Conservation (phyloP, 30 jellyfish, hydroid and myxozoan species). For the Turritopsis dohrnii region DNA sequence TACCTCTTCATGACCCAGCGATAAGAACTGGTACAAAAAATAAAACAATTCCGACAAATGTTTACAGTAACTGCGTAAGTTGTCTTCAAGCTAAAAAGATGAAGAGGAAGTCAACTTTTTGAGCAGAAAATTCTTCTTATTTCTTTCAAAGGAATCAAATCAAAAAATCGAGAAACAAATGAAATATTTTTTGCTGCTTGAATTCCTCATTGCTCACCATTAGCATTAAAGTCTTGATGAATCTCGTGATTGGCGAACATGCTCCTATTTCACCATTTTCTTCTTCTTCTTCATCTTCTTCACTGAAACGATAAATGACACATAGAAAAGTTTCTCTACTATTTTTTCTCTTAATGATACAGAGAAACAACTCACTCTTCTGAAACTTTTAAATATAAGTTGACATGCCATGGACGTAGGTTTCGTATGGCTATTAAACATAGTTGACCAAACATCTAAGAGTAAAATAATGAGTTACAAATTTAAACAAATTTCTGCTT, state of each 20-base stretch:
- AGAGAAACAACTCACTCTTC: constrained; percentile 51
- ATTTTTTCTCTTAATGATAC: not conserved
- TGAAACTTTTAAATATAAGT: constrained; percentile 47
- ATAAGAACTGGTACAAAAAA: constrained; percentile 70
- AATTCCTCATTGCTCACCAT: constrained; percentile 34
- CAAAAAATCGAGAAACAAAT: not conserved
- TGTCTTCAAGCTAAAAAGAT: constrained; percentile 74
- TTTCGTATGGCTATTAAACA: constrained; percentile 73
- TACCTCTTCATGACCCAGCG: constrained; percentile 98
- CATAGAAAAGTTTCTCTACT: not conserved
- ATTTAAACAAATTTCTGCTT: not conserved
- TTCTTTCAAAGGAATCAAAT: not conserved
- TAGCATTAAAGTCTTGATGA: constrained; percentile 58
- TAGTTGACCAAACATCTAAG: constrained; percentile 89
- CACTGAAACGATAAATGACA: not conserved
- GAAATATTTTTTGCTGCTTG: not conserved
- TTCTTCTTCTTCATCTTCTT: constrained; percentile 31
- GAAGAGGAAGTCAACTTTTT: not conserved
- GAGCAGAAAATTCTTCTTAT: not conserved
- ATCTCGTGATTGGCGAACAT: constrained; percentile 78
- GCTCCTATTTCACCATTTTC: constrained; percentile 58
- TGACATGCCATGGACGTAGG: constrained; percentile 55
- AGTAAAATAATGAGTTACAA: not conserved
- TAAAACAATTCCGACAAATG: constrained; percentile 68
- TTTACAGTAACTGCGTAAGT: constrained; percentile 70